phyloP scores from a whole-genome alignment of 92 coral and sea anemone species.

The Heliopora coerulea region DNA sequence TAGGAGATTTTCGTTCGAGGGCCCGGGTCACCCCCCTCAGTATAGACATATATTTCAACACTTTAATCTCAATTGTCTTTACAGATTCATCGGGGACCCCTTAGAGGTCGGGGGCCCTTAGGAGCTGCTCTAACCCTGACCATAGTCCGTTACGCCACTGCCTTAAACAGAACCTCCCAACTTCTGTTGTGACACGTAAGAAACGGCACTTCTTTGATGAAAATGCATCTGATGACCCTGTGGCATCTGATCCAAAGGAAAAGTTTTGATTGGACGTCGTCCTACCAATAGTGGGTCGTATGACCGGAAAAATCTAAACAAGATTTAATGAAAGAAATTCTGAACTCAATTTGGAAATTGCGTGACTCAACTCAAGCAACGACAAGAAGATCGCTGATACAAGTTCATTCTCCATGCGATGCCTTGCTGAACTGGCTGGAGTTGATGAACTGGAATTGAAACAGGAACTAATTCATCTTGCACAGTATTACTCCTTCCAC shows the following conservation, averaged over 20 bases:
- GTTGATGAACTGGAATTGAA: conserved; percentile 16
- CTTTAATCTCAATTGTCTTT: too few species aligned
- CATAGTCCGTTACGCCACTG: too few species aligned
- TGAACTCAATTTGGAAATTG: conserved; percentile 5
- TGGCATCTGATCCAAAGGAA: conserved; percentile 14
- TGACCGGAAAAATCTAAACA: background rate
- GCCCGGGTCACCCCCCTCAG: too few species aligned
- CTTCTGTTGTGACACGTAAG: conserved; percentile 1
- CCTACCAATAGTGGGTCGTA: conserved; percentile 4
- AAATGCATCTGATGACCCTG: background rate
- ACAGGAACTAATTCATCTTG: conserved; percentile 21
- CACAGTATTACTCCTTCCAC: conserved; percentile 4
- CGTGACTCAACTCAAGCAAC: conserved; percentile 5
- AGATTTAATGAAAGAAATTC: conserved; percentile 11
- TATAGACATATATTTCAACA: too few species aligned
- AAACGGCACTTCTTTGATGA: background rate
- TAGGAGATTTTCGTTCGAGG: too few species aligned
- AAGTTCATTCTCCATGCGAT: conserved; percentile 1
- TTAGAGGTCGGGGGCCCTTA: too few species aligned
- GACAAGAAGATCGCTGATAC: conserved; percentile 5
- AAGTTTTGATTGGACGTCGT: conserved; percentile 15
- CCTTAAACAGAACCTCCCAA: conserved; percentile 8
- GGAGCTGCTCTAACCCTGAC: too few species aligned
- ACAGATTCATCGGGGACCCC: too few species aligned
- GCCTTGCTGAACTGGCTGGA: conserved; percentile 4